Conservation (phyloP, 2,797 vertebrate species). For the Alauda arvensis region DNA sequence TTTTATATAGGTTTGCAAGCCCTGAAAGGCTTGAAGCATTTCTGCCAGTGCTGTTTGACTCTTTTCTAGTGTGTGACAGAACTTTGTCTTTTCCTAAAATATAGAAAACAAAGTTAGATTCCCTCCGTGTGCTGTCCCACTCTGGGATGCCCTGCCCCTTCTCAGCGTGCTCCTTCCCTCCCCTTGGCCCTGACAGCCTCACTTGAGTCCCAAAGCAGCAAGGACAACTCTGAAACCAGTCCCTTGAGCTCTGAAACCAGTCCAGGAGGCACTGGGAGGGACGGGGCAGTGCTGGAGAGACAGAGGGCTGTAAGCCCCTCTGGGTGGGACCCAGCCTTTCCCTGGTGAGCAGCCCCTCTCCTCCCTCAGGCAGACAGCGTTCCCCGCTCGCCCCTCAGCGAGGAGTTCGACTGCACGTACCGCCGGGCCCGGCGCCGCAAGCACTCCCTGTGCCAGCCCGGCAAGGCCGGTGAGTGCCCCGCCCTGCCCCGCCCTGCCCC, state of each 20-base stretch:
- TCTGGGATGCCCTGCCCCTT: not conserved
- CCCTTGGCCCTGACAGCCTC: not conserved
- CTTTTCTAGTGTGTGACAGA: not conserved
- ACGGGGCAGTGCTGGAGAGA: not conserved
- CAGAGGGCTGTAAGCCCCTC: not conserved
- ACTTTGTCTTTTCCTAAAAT: not conserved
- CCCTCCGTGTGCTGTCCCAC: not conserved
- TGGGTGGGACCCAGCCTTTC: not conserved
- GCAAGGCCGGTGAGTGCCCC: slow-evolving; percentile 79
- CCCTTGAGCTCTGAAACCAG: not conserved
- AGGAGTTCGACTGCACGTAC: slow-evolving; percentile 82
- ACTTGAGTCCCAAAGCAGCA: not conserved
- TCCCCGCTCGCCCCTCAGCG: slow-evolving; percentile 81
- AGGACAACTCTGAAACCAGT: not conserved
- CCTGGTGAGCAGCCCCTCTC: slow-evolving; percentile 61
- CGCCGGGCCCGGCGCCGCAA: slow-evolving; percentile 72
- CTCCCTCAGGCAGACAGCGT: slow-evolving; percentile 89
- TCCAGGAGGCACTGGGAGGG: not conserved
- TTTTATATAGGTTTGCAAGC: not conserved
- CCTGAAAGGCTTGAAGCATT: not conserved
- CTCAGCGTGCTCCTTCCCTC: not conserved
- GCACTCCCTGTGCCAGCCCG: slow-evolving; percentile 74
- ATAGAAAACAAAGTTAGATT: not conserved
- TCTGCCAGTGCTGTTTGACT: not conserved
- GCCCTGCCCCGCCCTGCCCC: not conserved